phyloP scores from a whole-genome alignment of 2,113 vertebrate species.

The Aviceda subcristata region DNA sequence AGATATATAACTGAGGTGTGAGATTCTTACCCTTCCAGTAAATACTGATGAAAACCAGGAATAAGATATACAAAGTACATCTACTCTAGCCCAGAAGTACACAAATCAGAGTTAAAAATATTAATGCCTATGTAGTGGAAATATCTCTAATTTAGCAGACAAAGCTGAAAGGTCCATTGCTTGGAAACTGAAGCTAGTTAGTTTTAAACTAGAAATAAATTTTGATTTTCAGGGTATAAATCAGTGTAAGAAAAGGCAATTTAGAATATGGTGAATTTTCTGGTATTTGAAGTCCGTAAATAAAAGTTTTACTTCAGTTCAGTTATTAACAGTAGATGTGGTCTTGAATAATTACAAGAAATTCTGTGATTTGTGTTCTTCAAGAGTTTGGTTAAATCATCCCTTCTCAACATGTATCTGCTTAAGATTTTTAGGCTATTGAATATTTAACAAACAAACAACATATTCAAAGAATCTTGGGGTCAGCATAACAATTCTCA shows the following conservation, averaged over 20 bases:
- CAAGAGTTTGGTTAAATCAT: not conserved
- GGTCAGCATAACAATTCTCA: not conserved
- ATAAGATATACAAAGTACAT: not conserved
- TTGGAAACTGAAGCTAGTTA: not conserved
- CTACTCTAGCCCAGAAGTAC: not conserved
- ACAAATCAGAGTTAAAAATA: not conserved
- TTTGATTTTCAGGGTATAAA: not conserved
- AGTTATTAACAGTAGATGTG: not conserved
- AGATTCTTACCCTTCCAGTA: not conserved
- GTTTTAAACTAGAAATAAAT: not conserved
- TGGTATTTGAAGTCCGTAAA: not conserved
- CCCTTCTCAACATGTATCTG: not conserved
- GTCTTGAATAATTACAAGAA: not conserved
- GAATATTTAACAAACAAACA: not conserved
- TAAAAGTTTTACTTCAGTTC: not conserved
- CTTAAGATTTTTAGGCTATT: not conserved
- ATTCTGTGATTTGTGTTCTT: not conserved
- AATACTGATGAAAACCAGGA: not conserved
- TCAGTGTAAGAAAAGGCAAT: not conserved
- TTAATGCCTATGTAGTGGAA: not conserved
- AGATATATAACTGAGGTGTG: not conserved
- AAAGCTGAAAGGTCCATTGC: not conserved
- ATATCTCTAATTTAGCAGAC: not conserved
- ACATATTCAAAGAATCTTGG: not conserved
- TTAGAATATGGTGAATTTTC: not conserved